Conservation (phyloP, 2,113 vertebrate genomes). For the Ahaetulla prasina region DNA sequence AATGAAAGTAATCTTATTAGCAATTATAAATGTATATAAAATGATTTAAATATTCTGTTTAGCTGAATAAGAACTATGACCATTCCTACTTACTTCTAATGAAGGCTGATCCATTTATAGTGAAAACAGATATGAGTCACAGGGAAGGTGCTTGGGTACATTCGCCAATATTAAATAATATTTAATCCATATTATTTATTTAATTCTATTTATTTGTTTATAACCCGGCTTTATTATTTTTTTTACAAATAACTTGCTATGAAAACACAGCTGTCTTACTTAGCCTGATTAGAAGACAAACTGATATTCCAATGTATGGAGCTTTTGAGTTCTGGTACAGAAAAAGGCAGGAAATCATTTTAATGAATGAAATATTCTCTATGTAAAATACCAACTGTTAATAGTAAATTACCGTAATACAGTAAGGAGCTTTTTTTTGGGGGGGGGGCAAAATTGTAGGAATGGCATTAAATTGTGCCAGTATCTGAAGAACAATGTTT, state of each 20-base stretch:
- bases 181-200: too few species aligned
- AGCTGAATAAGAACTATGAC: background rate
- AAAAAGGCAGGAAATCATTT: background rate
- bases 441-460: background rate
- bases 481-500: background rate
- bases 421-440: too few species aligned
- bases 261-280: background rate
- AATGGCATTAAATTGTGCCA: background rate
- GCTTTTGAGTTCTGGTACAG: background rate
- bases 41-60: background rate
- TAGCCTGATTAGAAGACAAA: background rate
- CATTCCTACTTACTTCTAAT: background rate
- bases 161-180: too few species aligned
- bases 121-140: background rate
- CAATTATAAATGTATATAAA: background rate
- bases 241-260: background rate
- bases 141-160: too few species aligned
- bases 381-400: too few species aligned
- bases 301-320: too few species aligned
- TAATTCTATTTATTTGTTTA: too few species aligned
- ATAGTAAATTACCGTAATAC: background rate
- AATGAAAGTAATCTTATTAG: background rate
- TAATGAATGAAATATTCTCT: background rate
- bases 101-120: background rate
- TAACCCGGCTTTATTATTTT: too few species aligned